Evolutionary conservation across 2,888 invertebrate genomes (phyloP).

Genomic region (Spodoptera littoralis): DNA sequence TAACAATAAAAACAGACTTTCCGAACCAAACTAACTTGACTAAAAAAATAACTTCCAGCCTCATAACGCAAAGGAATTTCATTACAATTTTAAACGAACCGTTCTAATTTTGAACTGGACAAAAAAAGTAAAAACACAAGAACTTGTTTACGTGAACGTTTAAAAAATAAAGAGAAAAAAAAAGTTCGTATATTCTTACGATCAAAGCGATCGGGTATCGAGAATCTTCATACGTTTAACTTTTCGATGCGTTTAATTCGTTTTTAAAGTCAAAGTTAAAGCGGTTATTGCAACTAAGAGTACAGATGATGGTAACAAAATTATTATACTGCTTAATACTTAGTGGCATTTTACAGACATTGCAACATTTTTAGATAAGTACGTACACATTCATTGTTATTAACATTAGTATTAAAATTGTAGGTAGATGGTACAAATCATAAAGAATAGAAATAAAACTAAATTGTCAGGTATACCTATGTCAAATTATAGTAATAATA

Average conservation of each 20-base stretch:
- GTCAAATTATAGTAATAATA: no score
- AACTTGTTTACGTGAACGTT: slow-evolving; percentile 3
- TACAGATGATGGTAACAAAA: no score
- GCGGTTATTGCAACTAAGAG: no score
- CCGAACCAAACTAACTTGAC: background rate
- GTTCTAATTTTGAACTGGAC: slow-evolving; percentile 12
- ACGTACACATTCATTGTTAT: no score
- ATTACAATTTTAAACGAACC: slow-evolving; percentile 8
- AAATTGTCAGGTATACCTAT: no score
- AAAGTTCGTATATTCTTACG: slow-evolving; percentile 4
- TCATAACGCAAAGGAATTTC: slow-evolving; percentile 18
- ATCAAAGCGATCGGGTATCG: slow-evolving; percentile 41
- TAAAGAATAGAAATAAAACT: no score
- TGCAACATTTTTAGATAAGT: no score
- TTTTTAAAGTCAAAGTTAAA: slow-evolving; percentile 14
- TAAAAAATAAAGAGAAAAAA: slow-evolving; percentile 6
- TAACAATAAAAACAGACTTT: no score
- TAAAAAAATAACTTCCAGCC: slow-evolving; percentile 6
- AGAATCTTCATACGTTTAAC: slow-evolving; percentile 14
- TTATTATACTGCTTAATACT: no score
- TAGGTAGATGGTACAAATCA: no score
- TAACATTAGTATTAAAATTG: no score
- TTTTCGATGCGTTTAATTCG: slow-evolving; percentile 20
- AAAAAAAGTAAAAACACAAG: background rate
- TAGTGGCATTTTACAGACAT: no score